Evolutionary conservation across 2,888 invertebrate genomes (phyloP), one percentile per base, ranked within the genome.

Genomic region (Parascotia fuliginaria): DNA sequence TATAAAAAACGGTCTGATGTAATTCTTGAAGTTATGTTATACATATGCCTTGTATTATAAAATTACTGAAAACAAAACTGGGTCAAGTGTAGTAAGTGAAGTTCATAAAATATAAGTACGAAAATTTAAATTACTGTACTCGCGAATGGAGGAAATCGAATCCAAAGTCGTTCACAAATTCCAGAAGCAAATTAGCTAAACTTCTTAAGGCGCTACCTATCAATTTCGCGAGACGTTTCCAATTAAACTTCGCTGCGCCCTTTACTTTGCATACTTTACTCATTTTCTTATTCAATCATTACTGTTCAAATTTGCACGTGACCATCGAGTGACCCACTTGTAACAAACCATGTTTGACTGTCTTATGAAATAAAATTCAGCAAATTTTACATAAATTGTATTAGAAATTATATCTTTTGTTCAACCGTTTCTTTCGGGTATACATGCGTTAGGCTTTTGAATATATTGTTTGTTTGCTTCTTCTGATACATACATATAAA

Each of bases 221-320:
- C 83, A 83, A 82, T 85, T 83, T 84, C 79, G 79, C 77, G 77
- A 81, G 87, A 86, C 87, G 76, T 83, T 89, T 87, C 82, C 83
- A 89, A 88, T 91, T 89, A 87, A 90, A 89, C 88, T 90, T 89
- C 64, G 73, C 62, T 62, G 64, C 70, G 73, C 73, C 65, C 65
- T 76, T 75, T 70, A 65, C 75, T 56, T 51, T 39, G 50, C 43
- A 55, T 50, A 42, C 55, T 60, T 63, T 49, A 60, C 52, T 62
- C 51, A 34, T 66, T 55, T 42, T 33, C 48, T 50, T 46, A 28
- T 53, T 57, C 33, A 47, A 40, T 55, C 50, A 53, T 48, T 47
- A 50, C 53, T 58, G 44, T 55, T 13, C n/a, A 22, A 42, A 55
- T 49, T 49, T 42, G n/a, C n/a, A n/a, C n/a, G n/a, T n/a, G n/a